phyloP scores from a whole-genome alignment of 2,888 invertebrate species.

The Hedya salicella region DNA sequence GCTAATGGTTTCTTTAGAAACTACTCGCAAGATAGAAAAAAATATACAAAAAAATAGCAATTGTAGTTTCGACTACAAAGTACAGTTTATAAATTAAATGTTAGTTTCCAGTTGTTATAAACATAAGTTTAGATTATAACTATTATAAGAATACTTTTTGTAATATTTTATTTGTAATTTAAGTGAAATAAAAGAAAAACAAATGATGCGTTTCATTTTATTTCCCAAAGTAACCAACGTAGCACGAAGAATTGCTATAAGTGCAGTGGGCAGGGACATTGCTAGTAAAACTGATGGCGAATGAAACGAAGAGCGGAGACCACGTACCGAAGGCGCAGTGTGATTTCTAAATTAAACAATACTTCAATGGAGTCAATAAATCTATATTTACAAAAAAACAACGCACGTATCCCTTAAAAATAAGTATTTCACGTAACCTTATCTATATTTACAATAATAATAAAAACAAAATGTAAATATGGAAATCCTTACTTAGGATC shows the following conservation, averaged over 20 bases:
- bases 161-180: constrained; percentile 47
- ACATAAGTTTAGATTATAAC: constrained; percentile 15
- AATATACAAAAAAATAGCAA: too few relatives aligned
- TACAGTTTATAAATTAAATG: background rate
- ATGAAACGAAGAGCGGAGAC: too few relatives aligned
- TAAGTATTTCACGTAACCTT: constrained; percentile 22
- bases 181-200: constrained; percentile 51
- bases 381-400: constrained; percentile 28
- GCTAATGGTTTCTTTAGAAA: too few relatives aligned
- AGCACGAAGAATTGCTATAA: background rate
- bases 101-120: constrained; percentile 21
- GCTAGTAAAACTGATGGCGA: background rate
- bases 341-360: constrained; percentile 3
- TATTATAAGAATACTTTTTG: constrained; percentile 47
- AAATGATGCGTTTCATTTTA: constrained; percentile 44
- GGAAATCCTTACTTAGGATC: background rate
- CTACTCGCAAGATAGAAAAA: too few relatives aligned
- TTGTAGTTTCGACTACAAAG: background rate
- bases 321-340: too few relatives aligned
- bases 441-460: constrained; percentile 20
- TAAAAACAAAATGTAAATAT: background rate
- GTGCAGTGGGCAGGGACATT: background rate
- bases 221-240: constrained; percentile 19
- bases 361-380: constrained; percentile 1
- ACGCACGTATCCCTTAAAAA: constrained; percentile 3